These are phyloP conservation scores for Montipora capitata DNA, from an alignment of 92 coral and sea anemone species.

Conservation along the genomic window DNA sequence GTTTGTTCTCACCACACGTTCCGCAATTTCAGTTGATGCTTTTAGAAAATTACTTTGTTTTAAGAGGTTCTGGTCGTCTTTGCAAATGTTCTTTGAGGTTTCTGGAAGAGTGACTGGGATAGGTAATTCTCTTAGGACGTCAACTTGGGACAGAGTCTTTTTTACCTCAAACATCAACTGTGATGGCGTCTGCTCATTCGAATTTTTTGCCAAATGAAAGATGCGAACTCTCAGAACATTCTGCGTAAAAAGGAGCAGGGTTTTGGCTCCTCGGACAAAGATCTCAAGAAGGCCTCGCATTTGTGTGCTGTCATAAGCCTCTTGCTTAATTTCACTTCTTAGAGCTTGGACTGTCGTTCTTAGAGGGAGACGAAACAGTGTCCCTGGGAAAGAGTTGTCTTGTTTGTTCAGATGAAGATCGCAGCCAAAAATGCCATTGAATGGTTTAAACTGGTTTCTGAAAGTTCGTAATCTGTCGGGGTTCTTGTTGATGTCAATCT, in stretches of 20 bases:
- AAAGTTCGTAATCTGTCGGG: slow-evolving; percentile 58
- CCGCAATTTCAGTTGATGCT: slow-evolving; percentile 51
- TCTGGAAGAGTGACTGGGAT: slow-evolving; percentile 59
- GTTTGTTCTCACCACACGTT: neutral
- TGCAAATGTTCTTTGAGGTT: slow-evolving; percentile 34
- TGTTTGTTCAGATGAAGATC: slow-evolving; percentile 69
- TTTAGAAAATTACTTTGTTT: slow-evolving; percentile 75
- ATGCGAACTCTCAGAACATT: slow-evolving; percentile 80
- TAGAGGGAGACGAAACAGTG: slow-evolving; percentile 92
- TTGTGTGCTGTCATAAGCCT: slow-evolving; percentile 74
- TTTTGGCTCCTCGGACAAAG: slow-evolving; percentile 78
- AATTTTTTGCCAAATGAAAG: slow-evolving; percentile 61
- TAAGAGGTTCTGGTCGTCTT: slow-evolving; percentile 62
- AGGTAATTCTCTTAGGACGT: slow-evolving; percentile 57
- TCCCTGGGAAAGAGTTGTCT: slow-evolving; percentile 79
- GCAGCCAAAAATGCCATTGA: slow-evolving; percentile 90
- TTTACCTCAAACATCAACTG: slow-evolving; percentile 72
- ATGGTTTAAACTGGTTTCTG: slow-evolving; percentile 88
- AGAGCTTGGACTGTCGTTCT: slow-evolving; percentile 83
- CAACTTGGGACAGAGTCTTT: slow-evolving; percentile 54
- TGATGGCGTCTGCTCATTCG: slow-evolving; percentile 47
- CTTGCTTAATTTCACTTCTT: slow-evolving; percentile 82
- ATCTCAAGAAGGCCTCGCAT: slow-evolving; percentile 77
- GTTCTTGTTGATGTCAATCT: slow-evolving; percentile 71
- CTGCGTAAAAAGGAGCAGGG: slow-evolving; percentile 89